Evolutionary conservation across 2,113 vertebrate species (phyloP), one percentile per base, ranked within the genome.

Genomic region (Brienomyrus longianalis): DNA sequence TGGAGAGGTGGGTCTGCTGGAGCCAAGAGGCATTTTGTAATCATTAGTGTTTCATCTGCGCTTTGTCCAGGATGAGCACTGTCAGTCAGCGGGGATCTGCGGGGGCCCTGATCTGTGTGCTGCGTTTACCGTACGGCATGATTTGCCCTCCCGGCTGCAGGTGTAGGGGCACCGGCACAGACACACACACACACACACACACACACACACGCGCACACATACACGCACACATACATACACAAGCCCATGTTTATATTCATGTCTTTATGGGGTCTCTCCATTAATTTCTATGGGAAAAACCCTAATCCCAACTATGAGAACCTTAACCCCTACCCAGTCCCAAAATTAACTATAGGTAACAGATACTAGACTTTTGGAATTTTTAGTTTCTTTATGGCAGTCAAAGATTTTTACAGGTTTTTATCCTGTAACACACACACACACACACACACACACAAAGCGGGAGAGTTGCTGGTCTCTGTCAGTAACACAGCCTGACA

Each of bases 391-490:
- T 66, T 27, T n/a, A 62, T 62, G 19, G 21, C 56, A 62, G 56
- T 62, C 59, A 62, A n/a, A 62, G 59, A 62, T n/a, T 59, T 59
- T 27, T 27, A 27, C 8, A 66, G n/a, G 59, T 66, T 27, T 27
- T 66, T 66, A 27, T 66, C n/a, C 23, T 70, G 62, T 31, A 70
- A 70, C 31, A 70, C 31, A 31, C n/a, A 88, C 86, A 62, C 90
- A 83, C 86, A 83, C 77, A 88, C 86, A 74, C 87, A 66, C 21
- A 62, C 87, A 56, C 31, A 8, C 51, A 88, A 47, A 89, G 27
- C 7, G 77, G 91, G 92, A 92, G 70, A 90, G 88, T 85, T 89
- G 89, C 89, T 91, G 87, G 89, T 45, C 83, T 85, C 21, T 47
- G 45, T 39, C 83, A 85, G 83, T 47, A 86, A 50, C 23, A 21